Base-by-base conservation (phyloP, 1,140 invertebrate genomes). In the Aphelenchoides fujianensis region DNA sequence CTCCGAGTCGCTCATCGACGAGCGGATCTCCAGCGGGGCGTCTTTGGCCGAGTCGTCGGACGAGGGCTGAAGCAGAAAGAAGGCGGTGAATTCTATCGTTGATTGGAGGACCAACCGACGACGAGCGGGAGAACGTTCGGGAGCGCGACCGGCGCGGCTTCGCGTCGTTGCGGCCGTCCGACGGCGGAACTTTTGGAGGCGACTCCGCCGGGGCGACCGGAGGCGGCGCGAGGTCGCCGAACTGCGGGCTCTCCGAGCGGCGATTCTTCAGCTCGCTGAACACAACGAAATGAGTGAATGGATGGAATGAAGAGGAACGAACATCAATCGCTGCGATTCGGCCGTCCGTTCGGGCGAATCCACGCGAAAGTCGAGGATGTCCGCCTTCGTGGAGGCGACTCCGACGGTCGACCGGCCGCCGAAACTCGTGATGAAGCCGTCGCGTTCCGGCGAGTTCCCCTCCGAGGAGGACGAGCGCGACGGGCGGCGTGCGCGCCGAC, bases 1-100 rank as follows among this genome's bases (percentile, higher is more conserved):
- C 66, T 82, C 81, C 2, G 80, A 81, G 36, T 82, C 81, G 37
- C 78, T 81, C 81, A 82, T 82, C 41, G 69, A 74, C 37, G 79
- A 79, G 9, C 64, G 69, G 63, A 76, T 70, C 53, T 75, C 63
- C 53, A 74, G 31, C 23, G 66, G 62, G 28, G 7, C 27, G 41
- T 74, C 57, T 7, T 74, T 64, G 27, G 2, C 52, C 5, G 27
- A 32, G 31, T 72, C 55, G 28, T 7, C 55, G 5, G 55, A 59
- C 28, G 55, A 59, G 23, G 27, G 28, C 41, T 48, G 41, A 48
- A 48, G 23, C 23, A 23, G 41, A 48, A 48, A 48, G 12, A 48
- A 16, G 23, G 23, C 41, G 41, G 23, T 23, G 12, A 23, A 12
- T 48, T 23, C 12, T 48, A 16, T 48, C 41, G 12, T 48, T 48